A percentile compares a stretch with the other conserved stretches of the same genome.
These are phyloP conservation scores for Riparia riparia DNA, from an alignment of 2,113 vertebrate genomes.

Conservation along the genomic window DNA sequence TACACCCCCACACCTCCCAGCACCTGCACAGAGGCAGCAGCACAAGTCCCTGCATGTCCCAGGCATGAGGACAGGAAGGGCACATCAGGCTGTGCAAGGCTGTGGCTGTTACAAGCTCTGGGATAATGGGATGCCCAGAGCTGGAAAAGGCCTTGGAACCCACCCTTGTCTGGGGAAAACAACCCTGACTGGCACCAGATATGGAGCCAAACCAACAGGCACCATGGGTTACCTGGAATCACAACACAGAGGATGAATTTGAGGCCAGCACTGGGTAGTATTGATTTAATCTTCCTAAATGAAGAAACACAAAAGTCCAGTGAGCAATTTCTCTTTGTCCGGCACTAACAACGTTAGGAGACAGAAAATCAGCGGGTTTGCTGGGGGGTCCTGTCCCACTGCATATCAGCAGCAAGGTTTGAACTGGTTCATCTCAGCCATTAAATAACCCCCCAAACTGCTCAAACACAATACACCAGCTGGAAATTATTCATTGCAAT, in stretches of 20 bases:
- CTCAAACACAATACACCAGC: accelerated
- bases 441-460: not conserved
- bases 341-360: not conserved
- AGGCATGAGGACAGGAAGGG: accelerated
- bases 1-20: not conserved
- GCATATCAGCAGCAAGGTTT: not conserved
- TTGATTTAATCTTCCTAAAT: not conserved
- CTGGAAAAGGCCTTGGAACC: not conserved
- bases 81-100: not conserved
- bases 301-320: accelerated
- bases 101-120: not conserved
- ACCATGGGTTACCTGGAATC: not conserved
- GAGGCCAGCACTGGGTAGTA: not conserved
- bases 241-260: not conserved
- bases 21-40: not conserved
- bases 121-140: not conserved
- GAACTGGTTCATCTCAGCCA: not conserved
- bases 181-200: not conserved
- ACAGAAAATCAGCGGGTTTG: not conserved
- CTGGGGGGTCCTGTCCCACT: not conserved
- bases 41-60: not conserved
- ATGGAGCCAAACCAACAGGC: not conserved
- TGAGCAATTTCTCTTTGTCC: not conserved
- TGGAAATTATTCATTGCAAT: not conserved
- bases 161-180: accelerated